phyloP scores from a whole-genome alignment of 2,797 vertebrate genomes.

The Linurgus olivaceus region DNA sequence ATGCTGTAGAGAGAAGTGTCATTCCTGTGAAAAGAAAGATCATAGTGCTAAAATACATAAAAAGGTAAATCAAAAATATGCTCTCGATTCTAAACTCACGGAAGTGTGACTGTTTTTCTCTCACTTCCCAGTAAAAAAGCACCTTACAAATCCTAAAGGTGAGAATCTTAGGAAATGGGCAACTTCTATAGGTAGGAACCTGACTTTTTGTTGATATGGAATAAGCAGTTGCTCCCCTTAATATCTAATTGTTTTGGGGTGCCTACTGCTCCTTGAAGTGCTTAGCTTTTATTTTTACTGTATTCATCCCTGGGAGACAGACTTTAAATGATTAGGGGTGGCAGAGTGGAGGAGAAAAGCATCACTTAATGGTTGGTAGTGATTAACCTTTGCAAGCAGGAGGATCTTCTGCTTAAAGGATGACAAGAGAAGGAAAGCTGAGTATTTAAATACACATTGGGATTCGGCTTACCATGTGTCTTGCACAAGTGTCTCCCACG shows the following conservation, averaged over 20 bases:
- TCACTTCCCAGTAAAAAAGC: not conserved
- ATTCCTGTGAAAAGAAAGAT: not conserved
- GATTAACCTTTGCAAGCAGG: constrained; percentile 18
- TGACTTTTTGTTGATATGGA: not conserved
- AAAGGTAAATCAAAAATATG: not conserved
- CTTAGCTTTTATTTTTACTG: not conserved
- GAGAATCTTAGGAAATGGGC: not conserved
- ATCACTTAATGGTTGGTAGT: not conserved
- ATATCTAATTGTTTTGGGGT: not conserved
- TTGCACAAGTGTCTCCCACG: not conserved
- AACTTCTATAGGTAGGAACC: not conserved
- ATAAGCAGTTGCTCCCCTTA: not conserved
- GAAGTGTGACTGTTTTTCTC: not conserved
- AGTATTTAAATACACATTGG: not conserved
- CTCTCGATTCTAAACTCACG: not conserved
- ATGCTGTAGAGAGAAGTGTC: not conserved
- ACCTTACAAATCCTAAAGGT: not conserved
- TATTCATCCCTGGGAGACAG: not conserved
- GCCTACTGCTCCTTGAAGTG: not conserved
- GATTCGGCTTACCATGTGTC: not conserved
- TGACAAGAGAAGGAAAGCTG: not conserved
- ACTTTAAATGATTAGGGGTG: not conserved
- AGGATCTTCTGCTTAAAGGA: constrained; percentile 14
- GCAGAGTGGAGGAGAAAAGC: not conserved
- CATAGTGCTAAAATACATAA: not conserved